Conservation (phyloP, 2,113 vertebrate genomes). For the Rousettus leschenaultii region DNA sequence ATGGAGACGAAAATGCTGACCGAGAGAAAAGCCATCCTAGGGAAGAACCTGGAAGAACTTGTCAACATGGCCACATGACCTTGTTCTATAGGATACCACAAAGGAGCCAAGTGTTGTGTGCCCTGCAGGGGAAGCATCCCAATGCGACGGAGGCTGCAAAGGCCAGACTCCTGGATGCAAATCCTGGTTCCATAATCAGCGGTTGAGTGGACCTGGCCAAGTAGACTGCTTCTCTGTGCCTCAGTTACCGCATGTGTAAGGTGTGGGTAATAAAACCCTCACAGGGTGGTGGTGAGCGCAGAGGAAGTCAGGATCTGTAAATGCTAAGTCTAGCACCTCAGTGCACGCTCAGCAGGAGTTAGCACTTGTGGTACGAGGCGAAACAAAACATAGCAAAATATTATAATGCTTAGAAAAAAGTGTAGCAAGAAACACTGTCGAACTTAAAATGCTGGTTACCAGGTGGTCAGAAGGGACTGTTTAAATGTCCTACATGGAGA, state of each 20-base stretch:
- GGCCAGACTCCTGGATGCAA: neutral
- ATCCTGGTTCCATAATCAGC: neutral
- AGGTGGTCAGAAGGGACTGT: neutral
- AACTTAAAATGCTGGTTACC: neutral
- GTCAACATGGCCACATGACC: neutral
- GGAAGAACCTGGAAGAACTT: neutral
- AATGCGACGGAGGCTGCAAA: rapidly evolving
- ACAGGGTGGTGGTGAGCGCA: rapidly evolving
- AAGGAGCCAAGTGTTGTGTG: rapidly evolving
- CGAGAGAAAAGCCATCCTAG: neutral
- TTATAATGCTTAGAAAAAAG: neutral
- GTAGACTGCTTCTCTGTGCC: neutral
- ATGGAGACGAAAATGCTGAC: neutral
- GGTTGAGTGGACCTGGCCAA: neutral
- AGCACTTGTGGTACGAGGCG: neutral
- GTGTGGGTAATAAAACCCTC: neutral
- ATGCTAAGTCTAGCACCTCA: neutral
- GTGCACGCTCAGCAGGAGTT: rapidly evolving
- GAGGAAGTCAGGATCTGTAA: neutral
- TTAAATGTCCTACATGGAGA: neutral
- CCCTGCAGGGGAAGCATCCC: rapidly evolving
- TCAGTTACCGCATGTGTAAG: neutral
- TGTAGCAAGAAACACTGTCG: neutral
- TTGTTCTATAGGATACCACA: neutral
- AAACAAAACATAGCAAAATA: neutral